Base-by-base conservation (phyloP, 2,888 invertebrate genomes). In the Vannuccia rotundouncinata region DNA sequence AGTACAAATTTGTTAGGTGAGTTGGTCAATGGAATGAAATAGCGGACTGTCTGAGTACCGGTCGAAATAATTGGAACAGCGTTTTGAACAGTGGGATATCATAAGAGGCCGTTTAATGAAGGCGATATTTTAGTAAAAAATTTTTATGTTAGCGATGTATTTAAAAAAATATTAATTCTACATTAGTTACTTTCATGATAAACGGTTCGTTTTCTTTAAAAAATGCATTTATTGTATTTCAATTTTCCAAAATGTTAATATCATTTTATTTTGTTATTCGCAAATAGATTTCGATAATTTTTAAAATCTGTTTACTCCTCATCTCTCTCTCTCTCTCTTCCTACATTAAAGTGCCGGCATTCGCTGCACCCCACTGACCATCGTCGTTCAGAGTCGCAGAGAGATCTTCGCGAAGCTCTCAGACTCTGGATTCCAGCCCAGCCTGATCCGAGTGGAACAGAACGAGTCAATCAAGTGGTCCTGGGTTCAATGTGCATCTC, bases 1-100 rank as follows among this genome's bases (percentile, higher is more conserved):
- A 87, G 81, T 88, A 87, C 83, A 87, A 86, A 82, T 88, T 88
- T 85, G 86, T 86, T 60, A 82, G 87, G 88, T 88, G 83, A 85
- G 85, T 84, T 2, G 22, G n/a, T 77, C 31, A n/a, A 28, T 10
- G 27, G 1, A 5, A 0, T 29, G n/a, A 27, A 79, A 22, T 28
- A 1, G 27, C 28, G 74, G 59, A n/a, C 29, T 78, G 22, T n/a
- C n/a, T n/a, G n/a, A n/a, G n/a, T n/a, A n/a, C n/a, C n/a, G n/a
- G n/a, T n/a, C n/a, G n/a, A n/a, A n/a, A n/a, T n/a, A n/a, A n/a
- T n/a, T n/a, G n/a, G n/a, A n/a, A n/a, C n/a, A n/a, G n/a, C n/a
- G n/a, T n/a, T n/a, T n/a, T n/a, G n/a, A n/a, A n/a, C n/a, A n/a
- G n/a, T n/a, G n/a, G n/a, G n/a, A n/a, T n/a, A n/a, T n/a, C n/a